A percentile compares a stretch with the other conserved stretches of the same genome.
phyloP scores from a whole-genome alignment of 2,113 vertebrate species.

The Rhineura floridana region DNA sequence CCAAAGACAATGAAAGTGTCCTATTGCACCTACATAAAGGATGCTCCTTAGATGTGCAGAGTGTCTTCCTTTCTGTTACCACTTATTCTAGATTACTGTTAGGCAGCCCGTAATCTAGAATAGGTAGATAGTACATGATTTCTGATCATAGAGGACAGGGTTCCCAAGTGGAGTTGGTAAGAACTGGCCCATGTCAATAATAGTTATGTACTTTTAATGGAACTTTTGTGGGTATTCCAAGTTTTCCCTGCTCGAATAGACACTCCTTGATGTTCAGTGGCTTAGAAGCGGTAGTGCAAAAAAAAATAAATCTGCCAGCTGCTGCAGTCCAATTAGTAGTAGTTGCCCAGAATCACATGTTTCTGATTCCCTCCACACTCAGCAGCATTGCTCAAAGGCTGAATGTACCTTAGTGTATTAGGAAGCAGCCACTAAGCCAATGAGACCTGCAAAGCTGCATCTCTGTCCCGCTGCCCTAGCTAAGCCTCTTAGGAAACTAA shows the following conservation, averaged over 20 bases:
- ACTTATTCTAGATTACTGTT: no score
- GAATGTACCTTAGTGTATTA: background rate
- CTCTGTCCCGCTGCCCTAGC: background rate
- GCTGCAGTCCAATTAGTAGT: background rate
- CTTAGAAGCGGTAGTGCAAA: background rate
- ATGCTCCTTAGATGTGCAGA: background rate
- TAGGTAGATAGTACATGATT: background rate
- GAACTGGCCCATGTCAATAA: background rate
- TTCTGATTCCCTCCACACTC: background rate
- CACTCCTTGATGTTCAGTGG: background rate
- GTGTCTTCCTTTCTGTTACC: background rate
- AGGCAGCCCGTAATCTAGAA: no score
- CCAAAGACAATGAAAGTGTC: no score
- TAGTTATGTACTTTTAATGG: background rate
- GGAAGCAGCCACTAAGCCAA: background rate
- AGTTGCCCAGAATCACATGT: background rate
- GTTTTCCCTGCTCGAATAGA: background rate
- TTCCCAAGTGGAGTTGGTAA: background rate
- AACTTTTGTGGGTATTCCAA: background rate
- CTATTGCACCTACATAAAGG: background rate
- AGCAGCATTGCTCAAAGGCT: background rate
- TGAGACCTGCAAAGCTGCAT: background rate
- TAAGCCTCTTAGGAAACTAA: background rate
- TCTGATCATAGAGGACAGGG: background rate
- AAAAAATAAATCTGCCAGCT: no score